These are phyloP conservation scores for Zele albiditarsus DNA, from an alignment of 2,888 invertebrate species.

Conservation along the genomic window DNA sequence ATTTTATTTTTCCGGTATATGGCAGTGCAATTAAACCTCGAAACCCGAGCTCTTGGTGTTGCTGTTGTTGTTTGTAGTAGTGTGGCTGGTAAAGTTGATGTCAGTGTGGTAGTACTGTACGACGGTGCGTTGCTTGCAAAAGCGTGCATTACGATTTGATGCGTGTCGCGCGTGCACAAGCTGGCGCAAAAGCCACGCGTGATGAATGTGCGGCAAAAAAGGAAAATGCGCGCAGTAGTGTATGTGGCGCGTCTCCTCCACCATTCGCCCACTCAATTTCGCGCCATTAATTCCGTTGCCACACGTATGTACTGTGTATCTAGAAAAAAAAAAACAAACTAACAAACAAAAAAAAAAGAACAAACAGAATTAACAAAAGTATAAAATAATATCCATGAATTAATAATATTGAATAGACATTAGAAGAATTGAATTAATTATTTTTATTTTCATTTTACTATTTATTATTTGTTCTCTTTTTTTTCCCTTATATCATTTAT, in stretches of 20 bases:
- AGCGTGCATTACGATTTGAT: constrained; percentile 52
- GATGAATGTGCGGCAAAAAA: constrained; percentile 51
- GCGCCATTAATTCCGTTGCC: constrained; percentile 9
- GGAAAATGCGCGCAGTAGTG: constrained; percentile 23
- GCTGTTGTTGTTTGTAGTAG: constrained; percentile 41
- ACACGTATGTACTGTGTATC: not conserved
- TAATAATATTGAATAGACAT: not conserved
- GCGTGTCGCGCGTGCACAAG: constrained; percentile 45
- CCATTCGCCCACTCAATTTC: constrained; percentile 35
- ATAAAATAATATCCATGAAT: too few relatives aligned
- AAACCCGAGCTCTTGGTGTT: constrained; percentile 57
- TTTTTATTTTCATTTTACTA: not conserved
- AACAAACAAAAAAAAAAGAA: not conserved
- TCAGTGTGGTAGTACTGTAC: not conserved
- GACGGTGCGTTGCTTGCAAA: not conserved
- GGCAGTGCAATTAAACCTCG: constrained; percentile 61
- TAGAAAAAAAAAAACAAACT: not conserved
- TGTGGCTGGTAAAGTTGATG: constrained; percentile 1
- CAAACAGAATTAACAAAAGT: not conserved
- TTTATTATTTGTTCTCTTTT: too few relatives aligned
- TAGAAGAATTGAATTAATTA: not conserved
- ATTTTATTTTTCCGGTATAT: constrained; percentile 11
- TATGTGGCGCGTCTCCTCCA: constrained; percentile 6
- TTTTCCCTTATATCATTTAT: not conserved
- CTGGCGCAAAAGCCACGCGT: constrained; percentile 42